Evolutionary conservation across 1,140 invertebrate species (phyloP).

Genomic region (Megalonaias nervosa): DNA sequence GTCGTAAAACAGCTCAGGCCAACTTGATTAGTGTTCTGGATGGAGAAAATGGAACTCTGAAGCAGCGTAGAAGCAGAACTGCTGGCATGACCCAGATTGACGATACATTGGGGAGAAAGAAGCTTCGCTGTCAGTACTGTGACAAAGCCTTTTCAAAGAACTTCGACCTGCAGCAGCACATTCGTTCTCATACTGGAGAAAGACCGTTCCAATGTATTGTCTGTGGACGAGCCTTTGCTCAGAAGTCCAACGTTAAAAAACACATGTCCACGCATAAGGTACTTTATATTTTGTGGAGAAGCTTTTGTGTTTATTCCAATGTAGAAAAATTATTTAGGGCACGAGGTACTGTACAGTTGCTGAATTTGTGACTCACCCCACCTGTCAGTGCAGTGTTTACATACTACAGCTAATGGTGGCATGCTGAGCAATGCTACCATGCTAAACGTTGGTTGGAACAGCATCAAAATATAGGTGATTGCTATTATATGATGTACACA

Average conservation of each 20-base stretch:
- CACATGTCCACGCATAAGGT: constrained; percentile 94
- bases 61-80: not conserved
- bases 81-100: not conserved
- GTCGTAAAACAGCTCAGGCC: constrained; percentile 52
- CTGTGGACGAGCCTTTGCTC: constrained; percentile 78
- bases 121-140: constrained; percentile 66
- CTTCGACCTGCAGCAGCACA: constrained; percentile 81
- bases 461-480: too few relatives aligned
- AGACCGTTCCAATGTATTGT: constrained; percentile 75
- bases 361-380: too few relatives aligned
- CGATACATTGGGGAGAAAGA: constrained; percentile 46
- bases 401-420: too few relatives aligned
- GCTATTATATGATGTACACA: too few relatives aligned
- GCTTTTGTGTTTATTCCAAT: too few relatives aligned
- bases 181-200: constrained; percentile 80
- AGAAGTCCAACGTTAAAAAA: constrained; percentile 97
- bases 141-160: constrained; percentile 74
- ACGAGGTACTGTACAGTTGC: too few relatives aligned
- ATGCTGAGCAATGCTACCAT: too few relatives aligned
- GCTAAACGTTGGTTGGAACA: too few relatives aligned
- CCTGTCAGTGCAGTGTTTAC: too few relatives aligned
- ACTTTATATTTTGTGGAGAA: constrained; percentile 4
- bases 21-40: constrained; percentile 26
- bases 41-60: not conserved
- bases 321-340: too few relatives aligned